These are phyloP conservation scores for Phyllostomus hastatus DNA, from an alignment of 2,113 vertebrate species.

Conservation along the genomic window DNA sequence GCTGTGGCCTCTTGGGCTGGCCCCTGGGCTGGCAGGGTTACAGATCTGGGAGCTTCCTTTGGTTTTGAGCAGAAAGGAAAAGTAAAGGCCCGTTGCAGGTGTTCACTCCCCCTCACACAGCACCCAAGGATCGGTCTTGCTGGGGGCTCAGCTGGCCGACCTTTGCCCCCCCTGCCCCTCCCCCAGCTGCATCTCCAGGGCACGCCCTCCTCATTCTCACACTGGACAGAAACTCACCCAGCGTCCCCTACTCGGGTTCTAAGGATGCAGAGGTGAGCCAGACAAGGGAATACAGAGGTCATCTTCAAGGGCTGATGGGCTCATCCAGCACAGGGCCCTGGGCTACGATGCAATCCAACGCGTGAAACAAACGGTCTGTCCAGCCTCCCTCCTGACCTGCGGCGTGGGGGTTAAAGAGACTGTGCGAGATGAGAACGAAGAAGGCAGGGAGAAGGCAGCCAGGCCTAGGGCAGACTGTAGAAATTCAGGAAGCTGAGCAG, in stretches of 20 bases:
- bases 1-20: background rate
- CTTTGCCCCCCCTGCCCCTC: too few species aligned
- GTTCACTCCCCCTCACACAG: too few species aligned
- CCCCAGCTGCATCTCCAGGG: fast-evolving
- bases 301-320: background rate
- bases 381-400: background rate
- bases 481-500: too few species aligned
- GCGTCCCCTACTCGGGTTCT: background rate
- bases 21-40: background rate
- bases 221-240: background rate
- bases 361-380: background rate
- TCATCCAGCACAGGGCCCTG: background rate
- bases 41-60: background rate
- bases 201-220: background rate
- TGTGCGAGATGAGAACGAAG: background rate
- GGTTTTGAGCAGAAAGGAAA: background rate
- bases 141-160: too few species aligned
- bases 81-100: background rate
- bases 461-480: too few species aligned
- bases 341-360: background rate
- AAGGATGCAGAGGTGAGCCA: background rate
- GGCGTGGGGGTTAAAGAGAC: background rate
- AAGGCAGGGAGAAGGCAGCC: background rate
- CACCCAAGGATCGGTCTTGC: background rate
- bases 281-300: background rate